Percentiles rank a stretch among this genome's conserved stretches.
Evolutionary conservation across 2,797 vertebrate species (phyloP).

Genomic region (Rousettus madagascariensis): DNA sequence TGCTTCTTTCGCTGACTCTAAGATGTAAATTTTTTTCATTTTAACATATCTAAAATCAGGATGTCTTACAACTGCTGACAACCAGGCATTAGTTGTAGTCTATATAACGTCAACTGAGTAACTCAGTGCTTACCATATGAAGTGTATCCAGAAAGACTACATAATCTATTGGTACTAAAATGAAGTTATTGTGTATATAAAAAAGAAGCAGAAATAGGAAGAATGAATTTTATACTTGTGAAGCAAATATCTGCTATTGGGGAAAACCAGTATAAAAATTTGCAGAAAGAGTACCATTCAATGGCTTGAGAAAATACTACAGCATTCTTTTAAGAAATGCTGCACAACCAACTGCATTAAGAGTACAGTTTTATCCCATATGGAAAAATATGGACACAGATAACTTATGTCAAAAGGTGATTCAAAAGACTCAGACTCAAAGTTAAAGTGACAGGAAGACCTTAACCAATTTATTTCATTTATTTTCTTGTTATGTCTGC

Average conservation of each 20-base stretch:
- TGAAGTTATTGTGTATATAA: background rate
- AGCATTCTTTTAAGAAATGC: background rate
- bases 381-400: background rate
- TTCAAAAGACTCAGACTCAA: background rate
- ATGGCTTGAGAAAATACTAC: background rate
- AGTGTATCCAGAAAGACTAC: background rate
- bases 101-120: background rate
- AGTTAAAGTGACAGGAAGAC: background rate
- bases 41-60: conserved; percentile 11
- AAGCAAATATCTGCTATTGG: background rate
- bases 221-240: background rate
- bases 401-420: background rate
- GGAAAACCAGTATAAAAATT: conserved; percentile 2
- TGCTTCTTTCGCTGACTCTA: background rate
- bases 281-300: background rate
- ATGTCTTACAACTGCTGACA: background rate
- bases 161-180: background rate
- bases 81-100: background rate
- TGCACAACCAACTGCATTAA: background rate
- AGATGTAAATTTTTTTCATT: background rate
- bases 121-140: background rate
- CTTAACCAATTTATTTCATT: background rate
- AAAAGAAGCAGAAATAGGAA: background rate
- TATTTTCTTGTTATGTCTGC: background rate
- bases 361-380: background rate